These are phyloP conservation scores for Hyposoter dolosus DNA, from an alignment of 2,888 invertebrate genomes.

Conservation along the genomic window DNA sequence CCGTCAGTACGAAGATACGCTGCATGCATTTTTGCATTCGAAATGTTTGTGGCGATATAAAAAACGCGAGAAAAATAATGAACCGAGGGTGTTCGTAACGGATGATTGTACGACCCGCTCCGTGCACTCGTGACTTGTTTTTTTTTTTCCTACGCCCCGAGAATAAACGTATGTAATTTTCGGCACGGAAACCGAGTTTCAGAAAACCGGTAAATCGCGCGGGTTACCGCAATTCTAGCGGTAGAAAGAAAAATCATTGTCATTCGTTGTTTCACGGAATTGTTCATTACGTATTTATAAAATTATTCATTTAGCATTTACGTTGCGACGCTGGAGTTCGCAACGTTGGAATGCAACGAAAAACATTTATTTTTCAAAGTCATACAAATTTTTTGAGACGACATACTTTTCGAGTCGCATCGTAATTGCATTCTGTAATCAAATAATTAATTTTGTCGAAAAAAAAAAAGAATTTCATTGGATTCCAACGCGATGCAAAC, in stretches of 20 bases:
- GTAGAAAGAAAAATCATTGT: background rate
- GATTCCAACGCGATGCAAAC: background rate
- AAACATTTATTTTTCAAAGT: background rate
- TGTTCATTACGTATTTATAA: background rate
- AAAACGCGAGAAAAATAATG: conserved; percentile 19
- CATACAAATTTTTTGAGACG: background rate
- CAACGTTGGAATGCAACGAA: background rate
- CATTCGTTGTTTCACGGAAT: background rate
- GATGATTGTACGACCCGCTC: background rate
- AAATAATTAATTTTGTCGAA: background rate
- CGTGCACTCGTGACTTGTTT: background rate
- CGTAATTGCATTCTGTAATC: too few species aligned
- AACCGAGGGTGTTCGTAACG: conserved; percentile 13
- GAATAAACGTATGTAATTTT: conserved; percentile 13
- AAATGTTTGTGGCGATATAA: background rate
- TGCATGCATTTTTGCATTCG: conserved; percentile 12
- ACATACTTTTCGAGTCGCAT: background rate
- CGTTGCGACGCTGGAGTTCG: background rate
- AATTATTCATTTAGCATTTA: background rate
- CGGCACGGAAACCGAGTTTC: background rate
- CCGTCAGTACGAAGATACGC: background rate
- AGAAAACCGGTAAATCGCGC: conserved; percentile 5
- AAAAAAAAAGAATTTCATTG: background rate
- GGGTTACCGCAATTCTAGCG: conserved; percentile 10
- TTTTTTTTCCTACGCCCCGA: background rate